Evolutionary conservation across 2,888 invertebrate species (phyloP).

Genomic region (Erebia ligea): DNA sequence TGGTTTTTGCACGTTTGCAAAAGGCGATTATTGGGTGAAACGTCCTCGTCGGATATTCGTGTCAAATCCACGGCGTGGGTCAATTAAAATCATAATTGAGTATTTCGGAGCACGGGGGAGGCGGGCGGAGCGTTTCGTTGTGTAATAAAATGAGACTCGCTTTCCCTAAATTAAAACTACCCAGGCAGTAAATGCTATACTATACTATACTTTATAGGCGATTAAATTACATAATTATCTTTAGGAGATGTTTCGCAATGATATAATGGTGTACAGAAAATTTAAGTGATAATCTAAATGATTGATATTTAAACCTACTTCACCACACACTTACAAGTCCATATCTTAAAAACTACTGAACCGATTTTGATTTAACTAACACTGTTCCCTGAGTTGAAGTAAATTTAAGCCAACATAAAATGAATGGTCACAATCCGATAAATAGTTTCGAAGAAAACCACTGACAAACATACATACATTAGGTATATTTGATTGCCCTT

Average conservation of each 20-base stretch:
- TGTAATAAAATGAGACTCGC: slow-evolving; percentile 44
- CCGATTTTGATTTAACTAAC: too few relatives aligned
- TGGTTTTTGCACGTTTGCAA: slow-evolving; percentile 39
- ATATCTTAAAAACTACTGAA: too few relatives aligned
- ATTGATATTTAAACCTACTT: too few relatives aligned
- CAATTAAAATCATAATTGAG: slow-evolving; percentile 77
- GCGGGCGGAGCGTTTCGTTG: slow-evolving; percentile 43
- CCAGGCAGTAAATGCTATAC: slow-evolving; percentile 15
- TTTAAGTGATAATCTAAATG: too few relatives aligned
- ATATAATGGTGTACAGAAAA: not conserved
- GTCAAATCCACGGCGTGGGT: slow-evolving; percentile 60
- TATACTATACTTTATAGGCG: slow-evolving; percentile 12
- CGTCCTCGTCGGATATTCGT: slow-evolving; percentile 51
- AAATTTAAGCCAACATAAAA: too few relatives aligned
- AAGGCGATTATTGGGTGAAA: slow-evolving; percentile 47
- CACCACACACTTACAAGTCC: too few relatives aligned
- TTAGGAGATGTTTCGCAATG: not conserved
- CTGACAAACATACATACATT: too few relatives aligned
- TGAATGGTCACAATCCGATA: too few relatives aligned
- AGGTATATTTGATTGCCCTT: too few relatives aligned
- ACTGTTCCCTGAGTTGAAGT: too few relatives aligned
- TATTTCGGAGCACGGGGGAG: slow-evolving; percentile 52
- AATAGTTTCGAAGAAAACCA: too few relatives aligned
- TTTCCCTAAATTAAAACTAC: slow-evolving; percentile 31
- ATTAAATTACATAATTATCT: not conserved